Evolutionary conservation across 2,888 invertebrate species (phyloP).

Genomic region (Uropetala carovei): DNA sequence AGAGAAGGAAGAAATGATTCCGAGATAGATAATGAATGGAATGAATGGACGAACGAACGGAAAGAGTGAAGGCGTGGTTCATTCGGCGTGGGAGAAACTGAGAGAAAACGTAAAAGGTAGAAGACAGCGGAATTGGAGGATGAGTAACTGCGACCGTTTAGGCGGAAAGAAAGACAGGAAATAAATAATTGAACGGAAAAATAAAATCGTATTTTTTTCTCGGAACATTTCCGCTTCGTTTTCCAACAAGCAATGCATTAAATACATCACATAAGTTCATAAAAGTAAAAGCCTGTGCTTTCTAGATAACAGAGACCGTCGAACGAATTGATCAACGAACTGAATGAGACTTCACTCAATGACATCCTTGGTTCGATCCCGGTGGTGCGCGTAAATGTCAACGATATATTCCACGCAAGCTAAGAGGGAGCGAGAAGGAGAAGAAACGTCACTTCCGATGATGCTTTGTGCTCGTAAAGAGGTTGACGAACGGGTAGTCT

Average conservation of each 20-base stretch:
- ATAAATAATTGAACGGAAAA: not conserved
- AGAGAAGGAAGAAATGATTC: not conserved
- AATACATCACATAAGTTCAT: not conserved
- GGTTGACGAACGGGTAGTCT: not conserved
- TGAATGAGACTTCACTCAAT: not conserved
- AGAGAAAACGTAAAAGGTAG: not conserved
- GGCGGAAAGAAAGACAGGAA: not conserved
- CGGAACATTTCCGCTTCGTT: not conserved
- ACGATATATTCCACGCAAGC: not conserved
- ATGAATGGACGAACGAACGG: conserved; percentile 3
- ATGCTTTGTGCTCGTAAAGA: no score
- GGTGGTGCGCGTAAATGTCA: not conserved
- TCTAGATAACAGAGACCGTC: not conserved
- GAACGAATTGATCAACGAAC: not conserved
- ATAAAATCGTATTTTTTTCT: not conserved
- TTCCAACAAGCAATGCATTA: not conserved
- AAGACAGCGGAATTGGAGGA: not conserved
- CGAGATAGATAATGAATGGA: not conserved
- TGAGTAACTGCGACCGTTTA: not conserved
- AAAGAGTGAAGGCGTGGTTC: conserved; percentile 27
- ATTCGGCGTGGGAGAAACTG: not conserved
- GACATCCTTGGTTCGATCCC: not conserved
- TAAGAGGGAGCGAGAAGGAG: not conserved
- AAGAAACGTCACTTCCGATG: no score
- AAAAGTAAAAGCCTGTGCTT: not conserved